Conservation (phyloP, 2,113 vertebrate species). For the Perognathus longimembris region DNA sequence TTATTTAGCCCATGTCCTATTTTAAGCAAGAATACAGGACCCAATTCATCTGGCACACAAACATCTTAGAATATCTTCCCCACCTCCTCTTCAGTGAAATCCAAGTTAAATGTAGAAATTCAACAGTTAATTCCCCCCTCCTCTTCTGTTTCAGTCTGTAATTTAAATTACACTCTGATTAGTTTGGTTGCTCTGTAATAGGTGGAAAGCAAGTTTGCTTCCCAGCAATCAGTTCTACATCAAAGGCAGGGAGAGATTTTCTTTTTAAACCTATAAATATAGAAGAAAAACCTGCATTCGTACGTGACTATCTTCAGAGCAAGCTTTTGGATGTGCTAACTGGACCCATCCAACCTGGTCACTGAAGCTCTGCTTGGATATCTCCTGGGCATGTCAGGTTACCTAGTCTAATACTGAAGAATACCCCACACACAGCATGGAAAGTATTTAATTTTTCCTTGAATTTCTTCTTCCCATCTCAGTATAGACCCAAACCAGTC, state of each 20-base stretch:
- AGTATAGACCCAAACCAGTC: not conserved
- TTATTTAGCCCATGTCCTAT: not conserved
- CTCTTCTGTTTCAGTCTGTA: not conserved
- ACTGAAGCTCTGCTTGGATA: not conserved
- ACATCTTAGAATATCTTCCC: not conserved
- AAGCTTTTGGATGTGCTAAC: no score
- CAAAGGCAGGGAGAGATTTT: not conserved
- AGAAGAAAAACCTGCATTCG: no score
- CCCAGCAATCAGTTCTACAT: not conserved
- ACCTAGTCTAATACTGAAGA: not conserved
- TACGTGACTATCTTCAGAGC: no score
- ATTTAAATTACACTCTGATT: conserved; percentile 43
- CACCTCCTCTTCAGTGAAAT: not conserved
- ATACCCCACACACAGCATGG: not conserved
- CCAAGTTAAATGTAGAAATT: not conserved
- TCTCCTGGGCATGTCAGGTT: not conserved
- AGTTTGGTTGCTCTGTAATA: not conserved
- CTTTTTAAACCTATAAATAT: no score
- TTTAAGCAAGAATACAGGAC: not conserved
- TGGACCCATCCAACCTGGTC: not conserved
- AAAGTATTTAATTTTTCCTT: no score
- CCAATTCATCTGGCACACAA: not conserved
- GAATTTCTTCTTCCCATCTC: not conserved
- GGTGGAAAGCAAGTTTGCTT: not conserved
- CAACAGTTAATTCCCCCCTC: not conserved